Conservation (phyloP, 2,888 invertebrate genomes). For the Dendrolimus houi region DNA sequence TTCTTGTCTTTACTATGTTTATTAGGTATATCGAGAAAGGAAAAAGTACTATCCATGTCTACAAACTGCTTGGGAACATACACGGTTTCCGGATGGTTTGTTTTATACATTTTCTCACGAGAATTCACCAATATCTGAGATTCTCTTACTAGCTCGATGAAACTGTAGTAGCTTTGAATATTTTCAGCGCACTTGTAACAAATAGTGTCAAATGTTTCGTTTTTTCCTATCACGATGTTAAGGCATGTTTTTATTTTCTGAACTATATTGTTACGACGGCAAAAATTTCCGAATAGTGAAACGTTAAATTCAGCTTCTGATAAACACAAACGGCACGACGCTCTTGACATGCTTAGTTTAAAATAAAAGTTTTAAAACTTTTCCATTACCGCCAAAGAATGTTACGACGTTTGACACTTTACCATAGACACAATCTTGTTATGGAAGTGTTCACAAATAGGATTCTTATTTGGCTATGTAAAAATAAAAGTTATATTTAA, state of each 20-base stretch:
- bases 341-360: constrained; percentile 28
- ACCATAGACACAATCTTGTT: constrained; percentile 14
- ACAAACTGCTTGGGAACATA: constrained; percentile 50
- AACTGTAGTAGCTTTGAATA: constrained; percentile 55
- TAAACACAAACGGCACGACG: constrained; percentile 54
- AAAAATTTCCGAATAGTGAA: constrained; percentile 46
- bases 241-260: constrained; percentile 55
- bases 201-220: constrained; percentile 44
- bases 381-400: constrained; percentile 21
- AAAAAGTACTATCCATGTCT: constrained; percentile 56
- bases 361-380: constrained; percentile 9
- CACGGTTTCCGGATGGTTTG: constrained; percentile 39
- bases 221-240: constrained; percentile 49
- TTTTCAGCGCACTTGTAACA: constrained; percentile 58
- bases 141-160: constrained; percentile 42
- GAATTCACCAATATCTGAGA: constrained; percentile 34
- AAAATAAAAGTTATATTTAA: not conserved
- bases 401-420: constrained; percentile 1
- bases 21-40: constrained; percentile 43
- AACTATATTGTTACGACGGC: constrained; percentile 42
- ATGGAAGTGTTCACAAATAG: constrained; percentile 12
- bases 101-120: constrained; percentile 23
- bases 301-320: constrained; percentile 55
- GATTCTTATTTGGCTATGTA: constrained; percentile 10
- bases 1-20: constrained; percentile 39